Conservation (phyloP, 2,113 vertebrate species). For the Phalacrocorax aristotelis region DNA sequence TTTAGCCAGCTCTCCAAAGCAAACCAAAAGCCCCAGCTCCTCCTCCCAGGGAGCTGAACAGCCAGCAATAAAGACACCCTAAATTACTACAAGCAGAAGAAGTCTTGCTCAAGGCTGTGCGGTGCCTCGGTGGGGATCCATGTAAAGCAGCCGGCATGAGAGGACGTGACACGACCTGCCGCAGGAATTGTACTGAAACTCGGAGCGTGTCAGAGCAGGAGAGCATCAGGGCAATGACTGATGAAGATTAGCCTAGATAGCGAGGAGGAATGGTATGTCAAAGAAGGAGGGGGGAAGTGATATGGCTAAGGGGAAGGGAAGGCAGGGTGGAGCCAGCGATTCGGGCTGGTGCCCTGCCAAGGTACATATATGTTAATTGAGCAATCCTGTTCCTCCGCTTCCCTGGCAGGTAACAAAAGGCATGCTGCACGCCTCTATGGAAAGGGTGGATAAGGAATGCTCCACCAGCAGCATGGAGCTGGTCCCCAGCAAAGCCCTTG, state of each 20-base stretch:
- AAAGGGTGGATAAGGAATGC: not conserved
- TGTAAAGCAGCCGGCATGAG: conserved; percentile 54
- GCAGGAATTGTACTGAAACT: conserved; percentile 72
- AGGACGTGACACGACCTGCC: conserved; percentile 70
- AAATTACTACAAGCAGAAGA: conserved; percentile 47
- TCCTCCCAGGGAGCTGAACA: conserved; percentile 27
- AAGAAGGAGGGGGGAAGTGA: conserved; percentile 38
- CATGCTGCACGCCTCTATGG: not conserved
- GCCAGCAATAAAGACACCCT: conserved; percentile 49
- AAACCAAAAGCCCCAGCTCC: not conserved
- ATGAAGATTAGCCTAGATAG: conserved; percentile 70
- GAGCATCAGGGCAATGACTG: conserved; percentile 62
- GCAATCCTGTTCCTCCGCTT: conserved; percentile 61
- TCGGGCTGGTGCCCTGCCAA: conserved; percentile 65
- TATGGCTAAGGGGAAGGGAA: conserved; percentile 51
- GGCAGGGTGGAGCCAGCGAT: conserved; percentile 58
- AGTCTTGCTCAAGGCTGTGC: conserved; percentile 62
- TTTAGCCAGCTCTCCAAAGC: conserved; percentile 44
- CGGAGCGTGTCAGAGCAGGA: conserved; percentile 66
- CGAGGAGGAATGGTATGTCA: conserved; percentile 64
- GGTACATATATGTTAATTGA: conserved; percentile 68
- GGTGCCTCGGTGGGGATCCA: conserved; percentile 5
- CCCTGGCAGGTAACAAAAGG: conserved; percentile 52
- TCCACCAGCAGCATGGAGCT: not conserved
- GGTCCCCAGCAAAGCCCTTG: not conserved